These are phyloP conservation scores for Cyprinodon diabolis DNA, from an alignment of 2,797 vertebrate genomes.

Conservation along the genomic window DNA sequence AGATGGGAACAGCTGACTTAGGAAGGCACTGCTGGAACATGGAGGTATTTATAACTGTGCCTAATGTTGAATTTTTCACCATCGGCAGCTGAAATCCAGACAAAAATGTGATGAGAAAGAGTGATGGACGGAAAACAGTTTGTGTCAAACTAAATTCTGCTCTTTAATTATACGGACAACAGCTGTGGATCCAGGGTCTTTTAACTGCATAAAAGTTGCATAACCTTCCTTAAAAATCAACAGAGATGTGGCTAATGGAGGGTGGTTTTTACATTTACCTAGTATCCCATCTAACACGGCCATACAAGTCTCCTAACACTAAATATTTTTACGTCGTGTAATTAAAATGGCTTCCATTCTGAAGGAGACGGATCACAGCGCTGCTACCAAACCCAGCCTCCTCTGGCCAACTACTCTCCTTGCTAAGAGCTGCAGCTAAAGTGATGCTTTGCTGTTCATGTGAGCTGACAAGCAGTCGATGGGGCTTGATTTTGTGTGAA, in stretches of 20 bases:
- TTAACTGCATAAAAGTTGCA: background rate
- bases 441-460: slow-evolving; percentile 36
- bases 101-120: background rate
- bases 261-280: background rate
- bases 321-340: background rate
- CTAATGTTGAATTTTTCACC: background rate
- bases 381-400: background rate
- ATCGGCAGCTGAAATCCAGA: background rate
- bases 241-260: background rate
- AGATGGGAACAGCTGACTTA: background rate
- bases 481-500: slow-evolving; percentile 31
- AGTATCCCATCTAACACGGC: background rate
- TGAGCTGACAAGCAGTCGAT: slow-evolving; percentile 47
- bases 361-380: background rate
- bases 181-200: background rate
- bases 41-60: background rate
- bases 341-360: background rate
- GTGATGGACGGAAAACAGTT: background rate
- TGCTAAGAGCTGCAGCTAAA: slow-evolving; percentile 33
- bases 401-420: background rate
- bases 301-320: background rate
- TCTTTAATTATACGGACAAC: background rate
- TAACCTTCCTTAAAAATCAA: background rate
- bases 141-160: background rate
- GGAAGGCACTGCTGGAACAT: background rate